A percentile compares a stretch with the other conserved stretches of the same genome.
These are phyloP conservation scores for Neosalanx taihuensis DNA, from an alignment of 2,797 vertebrate genomes.

Conservation along the genomic window DNA sequence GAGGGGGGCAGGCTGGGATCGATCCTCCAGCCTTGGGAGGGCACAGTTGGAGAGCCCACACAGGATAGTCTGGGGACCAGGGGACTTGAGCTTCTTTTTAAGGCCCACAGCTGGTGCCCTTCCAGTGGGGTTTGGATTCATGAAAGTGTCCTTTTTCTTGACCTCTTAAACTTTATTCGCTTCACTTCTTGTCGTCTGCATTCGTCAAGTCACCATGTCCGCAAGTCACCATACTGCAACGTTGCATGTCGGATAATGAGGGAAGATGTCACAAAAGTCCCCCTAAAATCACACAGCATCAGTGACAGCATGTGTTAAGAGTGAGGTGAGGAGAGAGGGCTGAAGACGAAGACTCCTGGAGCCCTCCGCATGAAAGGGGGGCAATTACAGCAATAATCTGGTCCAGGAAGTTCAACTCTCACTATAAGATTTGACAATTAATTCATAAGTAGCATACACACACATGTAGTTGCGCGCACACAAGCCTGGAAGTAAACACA, in stretches of 20 bases:
- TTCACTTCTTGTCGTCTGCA: slow-evolving; percentile 19
- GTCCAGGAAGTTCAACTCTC: background rate
- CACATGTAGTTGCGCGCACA: too few relatives aligned
- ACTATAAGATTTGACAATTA: background rate
- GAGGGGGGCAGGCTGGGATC: slow-evolving; percentile 54
- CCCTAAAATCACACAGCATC: background rate
- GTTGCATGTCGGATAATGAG: too few relatives aligned
- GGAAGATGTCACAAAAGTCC: too few relatives aligned
- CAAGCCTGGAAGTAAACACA: background rate
- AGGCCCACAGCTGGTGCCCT: slow-evolving; percentile 18
- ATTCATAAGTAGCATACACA: background rate
- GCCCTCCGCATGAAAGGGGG: too few relatives aligned
- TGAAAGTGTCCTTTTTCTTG: slow-evolving; percentile 23
- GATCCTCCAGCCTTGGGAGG: slow-evolving; percentile 57
- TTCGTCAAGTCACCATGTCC: slow-evolving; percentile 10
- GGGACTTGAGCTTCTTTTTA: slow-evolving; percentile 27
- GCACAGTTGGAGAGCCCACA: slow-evolving; percentile 37
- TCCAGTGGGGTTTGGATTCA: slow-evolving; percentile 23
- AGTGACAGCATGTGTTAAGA: background rate
- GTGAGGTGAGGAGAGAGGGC: too few relatives aligned
- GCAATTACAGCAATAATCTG: background rate
- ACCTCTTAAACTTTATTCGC: slow-evolving; percentile 40
- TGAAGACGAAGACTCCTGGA: too few relatives aligned
- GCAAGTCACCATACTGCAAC: slow-evolving; percentile 30
- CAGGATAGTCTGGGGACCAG: slow-evolving; percentile 54